Evolutionary conservation across 2,797 vertebrate species (phyloP), one percentile per base, ranked within the genome.

Genomic region (Poliocrania exsul): DNA sequence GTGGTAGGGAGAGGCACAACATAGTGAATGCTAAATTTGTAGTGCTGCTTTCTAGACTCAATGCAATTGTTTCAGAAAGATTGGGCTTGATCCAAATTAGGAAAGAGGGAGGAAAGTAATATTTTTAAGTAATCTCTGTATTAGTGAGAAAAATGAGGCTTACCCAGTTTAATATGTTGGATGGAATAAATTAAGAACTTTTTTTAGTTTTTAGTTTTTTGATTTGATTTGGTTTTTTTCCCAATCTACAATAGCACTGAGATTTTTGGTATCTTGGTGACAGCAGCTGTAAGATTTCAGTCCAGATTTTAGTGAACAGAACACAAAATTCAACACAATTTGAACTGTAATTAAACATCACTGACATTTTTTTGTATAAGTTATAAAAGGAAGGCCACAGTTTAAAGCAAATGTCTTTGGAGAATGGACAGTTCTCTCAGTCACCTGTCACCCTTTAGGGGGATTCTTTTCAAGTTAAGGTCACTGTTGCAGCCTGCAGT

Each of bases 1-100:
- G 83, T 89, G 69, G 80, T 60, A 67, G 80, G 80, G 86, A 84
- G 61, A 87, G 89, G 87, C 60, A 81, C 40, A 85, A 87, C 89
- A 80, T 2, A 60, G 54, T 6, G 28, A 88, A 79, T 53, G 40
- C 66, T 88, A 40, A 86, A 79, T 95, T 81, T 93, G 9, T 51
- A 66, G 47, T 51, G 51, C 37, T 81, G 66, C 62, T 90, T 88
- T 93, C 73, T 88, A 86, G 66, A 53, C 11, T 79, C 3, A 4
- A 20, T 58, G 66, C 5, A 16, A 79, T 93, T 69, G 62, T 95
- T 95, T 84, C 47, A 74, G 33, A 47, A 51, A 72, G 28, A 24
- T 13, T 92, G 88, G 53, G 57, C 46, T 92, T 57, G 17, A 80
- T 86, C 60, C 69, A 61, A 54, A 61, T 50, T 14, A 50, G 19